Evolutionary conservation across 1,140 invertebrate genomes (phyloP), one percentile per base, ranked within the genome.

Genomic region (Dendrolimus punctatus): DNA sequence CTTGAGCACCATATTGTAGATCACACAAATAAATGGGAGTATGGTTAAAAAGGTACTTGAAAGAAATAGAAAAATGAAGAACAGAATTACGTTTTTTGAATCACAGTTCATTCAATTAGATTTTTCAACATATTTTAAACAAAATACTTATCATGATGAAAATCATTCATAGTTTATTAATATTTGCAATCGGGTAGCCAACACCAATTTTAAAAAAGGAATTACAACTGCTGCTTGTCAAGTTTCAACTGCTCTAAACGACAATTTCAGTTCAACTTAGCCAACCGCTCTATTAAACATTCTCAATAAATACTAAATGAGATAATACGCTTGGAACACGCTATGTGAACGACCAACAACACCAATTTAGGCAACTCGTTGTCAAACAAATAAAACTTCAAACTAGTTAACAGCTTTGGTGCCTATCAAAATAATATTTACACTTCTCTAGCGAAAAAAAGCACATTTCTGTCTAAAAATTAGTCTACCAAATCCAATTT

Each of bases 181-280:
- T 10, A 45, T 8, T n/a, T 45, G 6, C 23, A n/a, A 45, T 7
- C 2, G 43, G n/a, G n/a, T 8, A 10, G n/a, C 1, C n/a, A 45
- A n/a, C 5, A n/a, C n/a, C n/a, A 6, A n/a, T 10, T 53, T 47
- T 44, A 48, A 49, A 60, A 55, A 53, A 52, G 39, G 51, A 42
- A 51, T 51, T 59, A 47, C 52, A 51, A 49, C 40, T 41, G 39
- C 48, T 55, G 37, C 49, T 49, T 7, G 42, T 46, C 5, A 7
- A 36, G 38, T 39, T 51, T 42, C 40, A 48, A 39, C 39, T 53
- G 47, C 42, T 53, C 51, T 53, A 53, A 58, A 59, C 61, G 60
- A 66, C 52, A 51, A 65, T 72, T 79, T 76, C 68, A 75, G 76
- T 76, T 73, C 69, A 79, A 73, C 62, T 73, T 74, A 64, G 60